phyloP scores from a whole-genome alignment of 2,888 invertebrate species.

The Agrenia bidenticulata region DNA sequence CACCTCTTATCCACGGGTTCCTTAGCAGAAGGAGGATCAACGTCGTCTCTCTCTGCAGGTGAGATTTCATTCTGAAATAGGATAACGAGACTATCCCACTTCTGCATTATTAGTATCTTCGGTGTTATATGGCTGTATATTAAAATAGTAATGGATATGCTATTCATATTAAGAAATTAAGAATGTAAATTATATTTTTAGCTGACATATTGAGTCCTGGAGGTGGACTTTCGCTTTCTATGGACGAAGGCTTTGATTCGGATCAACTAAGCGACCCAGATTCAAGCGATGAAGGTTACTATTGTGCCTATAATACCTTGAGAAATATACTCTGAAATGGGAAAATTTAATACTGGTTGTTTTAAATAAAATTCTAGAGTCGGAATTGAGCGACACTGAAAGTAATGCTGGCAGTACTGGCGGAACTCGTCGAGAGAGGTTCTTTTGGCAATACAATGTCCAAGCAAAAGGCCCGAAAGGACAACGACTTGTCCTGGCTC shows the following conservation, averaged over 20 bases:
- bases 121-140: background rate
- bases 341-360: background rate
- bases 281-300: conserved; percentile 52
- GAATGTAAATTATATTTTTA: conserved; percentile 24
- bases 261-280: conserved; percentile 53
- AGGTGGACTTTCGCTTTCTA: conserved; percentile 52
- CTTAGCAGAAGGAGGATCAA: conserved; percentile 67
- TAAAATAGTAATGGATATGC: background rate
- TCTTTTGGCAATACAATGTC: conserved; percentile 98
- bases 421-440: conserved; percentile 64
- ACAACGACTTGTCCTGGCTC: conserved; percentile 79
- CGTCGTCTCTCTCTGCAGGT: conserved; percentile 52
- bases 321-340: background rate
- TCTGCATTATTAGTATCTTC: background rate
- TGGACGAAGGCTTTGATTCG: conserved; percentile 66
- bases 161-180: too few relatives aligned
- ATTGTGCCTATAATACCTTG: background rate
- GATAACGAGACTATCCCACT: too few relatives aligned
- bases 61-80: background rate
- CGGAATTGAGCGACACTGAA: conserved; percentile 53
- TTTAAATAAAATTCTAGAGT: conserved; percentile 37
- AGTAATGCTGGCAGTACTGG: conserved; percentile 52
- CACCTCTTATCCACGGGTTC: conserved; percentile 83
- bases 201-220: conserved; percentile 80
- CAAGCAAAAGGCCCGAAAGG: conserved; percentile 98